phyloP scores from a whole-genome alignment of 1,140 invertebrate species.

The Saccostrea cuccullata region DNA sequence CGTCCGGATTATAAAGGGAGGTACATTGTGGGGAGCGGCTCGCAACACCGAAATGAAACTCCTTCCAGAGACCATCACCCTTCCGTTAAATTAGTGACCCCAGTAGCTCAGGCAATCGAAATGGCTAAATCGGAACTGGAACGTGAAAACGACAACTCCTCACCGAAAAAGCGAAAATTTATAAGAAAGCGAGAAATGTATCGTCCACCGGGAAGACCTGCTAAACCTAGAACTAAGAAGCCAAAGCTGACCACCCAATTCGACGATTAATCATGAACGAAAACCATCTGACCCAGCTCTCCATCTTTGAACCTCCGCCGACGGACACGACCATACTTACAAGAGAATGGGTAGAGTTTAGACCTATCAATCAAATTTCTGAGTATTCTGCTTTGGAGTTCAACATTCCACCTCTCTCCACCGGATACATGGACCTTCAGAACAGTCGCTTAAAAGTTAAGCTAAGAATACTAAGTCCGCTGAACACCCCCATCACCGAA shows the following conservation, averaged over 20 bases:
- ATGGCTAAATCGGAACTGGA: no score
- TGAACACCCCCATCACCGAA: background rate
- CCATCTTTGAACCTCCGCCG: background rate
- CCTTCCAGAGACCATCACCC: background rate
- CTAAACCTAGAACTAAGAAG: background rate
- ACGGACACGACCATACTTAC: conserved; percentile 12
- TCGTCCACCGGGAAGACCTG: conserved; percentile 1
- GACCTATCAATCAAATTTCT: conserved; percentile 40
- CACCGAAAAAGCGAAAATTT: conserved; percentile 5
- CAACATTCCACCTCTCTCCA: conserved; percentile 41
- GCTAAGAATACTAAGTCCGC: background rate
- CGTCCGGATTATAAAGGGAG: conserved; percentile 21
- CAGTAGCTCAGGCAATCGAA: conserved; percentile 25
- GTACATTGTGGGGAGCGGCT: conserved; percentile 45
- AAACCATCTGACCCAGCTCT: conserved; percentile 39
- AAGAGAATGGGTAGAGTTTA: conserved; percentile 41
- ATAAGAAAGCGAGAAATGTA: conserved; percentile 9
- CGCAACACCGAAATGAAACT: background rate
- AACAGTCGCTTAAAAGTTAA: conserved; percentile 34
- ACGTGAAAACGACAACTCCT: background rate
- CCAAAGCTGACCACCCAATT: background rate
- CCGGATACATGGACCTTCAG: conserved; percentile 42
- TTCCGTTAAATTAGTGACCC: conserved; percentile 37
- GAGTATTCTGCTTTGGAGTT: conserved; percentile 43
- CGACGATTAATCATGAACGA: conserved; percentile 46